Evolutionary conservation across 1,140 invertebrate genomes (phyloP), one percentile per base, ranked within the genome.

Genomic region (Bombus breviceps): DNA sequence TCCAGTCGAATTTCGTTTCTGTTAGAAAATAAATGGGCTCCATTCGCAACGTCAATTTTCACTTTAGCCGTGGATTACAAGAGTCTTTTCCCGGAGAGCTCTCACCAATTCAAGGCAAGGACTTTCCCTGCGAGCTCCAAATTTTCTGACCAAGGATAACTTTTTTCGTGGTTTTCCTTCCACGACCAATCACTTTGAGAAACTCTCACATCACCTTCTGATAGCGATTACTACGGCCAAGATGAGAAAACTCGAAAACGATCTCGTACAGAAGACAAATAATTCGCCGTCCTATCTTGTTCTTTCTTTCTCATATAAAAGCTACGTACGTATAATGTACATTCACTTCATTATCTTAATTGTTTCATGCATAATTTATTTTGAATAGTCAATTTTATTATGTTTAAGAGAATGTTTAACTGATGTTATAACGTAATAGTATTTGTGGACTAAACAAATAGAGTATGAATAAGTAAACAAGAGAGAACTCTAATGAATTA

Each of bases 1-100:
- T 25, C 6, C 37, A 37, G 68, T 79, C 74, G 87, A 83, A 83
- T 84, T 80, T 81, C 77, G 39, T 64, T 43, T 32, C 37, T 8
- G 53, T 47, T 72, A 68, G 15, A 69, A 71, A 85, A 85, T 84
- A 62, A 74, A 85, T 78, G 59, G 34, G 43, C 5, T 64, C 66
- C 59, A 72, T 84, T 75, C 64, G 73, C 78, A 57, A 81, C 57
- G 86, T 88, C 86, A 79, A 73, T 81, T 88, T 88, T 88, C 86
- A 88, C 86, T 88, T 88, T 81, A 69, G 64, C 62, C 71, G 34
- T 53, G 82, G 83, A 88, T 88, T 88, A 88, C 84, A 82, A 75
- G 79, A 57, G 59, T 72, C 78, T 83, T 78, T 78, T 68, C 25
- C 71, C 22, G 18, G 28, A 69, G 53, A 75, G 71, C 34, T 81